Conservation (phyloP, 2,797 vertebrate species). For the Myotis planiceps region DNA sequence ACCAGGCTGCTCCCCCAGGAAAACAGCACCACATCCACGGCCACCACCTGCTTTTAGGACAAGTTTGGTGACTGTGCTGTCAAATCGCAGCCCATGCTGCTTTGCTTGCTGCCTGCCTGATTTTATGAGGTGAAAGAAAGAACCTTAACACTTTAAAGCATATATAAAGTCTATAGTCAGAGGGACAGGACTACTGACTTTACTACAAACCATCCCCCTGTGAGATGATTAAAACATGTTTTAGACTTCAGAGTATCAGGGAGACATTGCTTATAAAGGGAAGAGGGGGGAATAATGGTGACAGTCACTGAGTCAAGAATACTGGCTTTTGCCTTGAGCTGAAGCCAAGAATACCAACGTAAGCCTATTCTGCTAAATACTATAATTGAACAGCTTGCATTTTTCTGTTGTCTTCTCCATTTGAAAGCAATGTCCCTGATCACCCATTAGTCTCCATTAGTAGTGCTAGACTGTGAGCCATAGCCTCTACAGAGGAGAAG, state of each 20-base stretch:
- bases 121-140: not conserved
- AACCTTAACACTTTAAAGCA: not conserved
- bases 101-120: not conserved
- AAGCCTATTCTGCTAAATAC: not conserved
- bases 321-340: constrained; percentile 26
- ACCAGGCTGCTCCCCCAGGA: not conserved
- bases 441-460: not conserved
- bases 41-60: not conserved
- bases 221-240: not conserved
- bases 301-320: not conserved
- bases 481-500: not conserved
- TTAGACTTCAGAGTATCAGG: not conserved
- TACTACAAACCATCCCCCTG: not conserved
- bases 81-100: not conserved
- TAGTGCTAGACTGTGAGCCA: constrained; percentile 24
- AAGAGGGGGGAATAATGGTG: not conserved
- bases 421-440: constrained; percentile 8
- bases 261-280: not conserved
- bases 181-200: not conserved
- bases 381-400: constrained; percentile 6
- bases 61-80: not conserved
- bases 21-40: not conserved
- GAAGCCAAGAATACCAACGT: constrained; percentile 4
- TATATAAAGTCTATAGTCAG: not conserved
- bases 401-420: not conserved